These are phyloP conservation scores for Lanius ludovicianus DNA, from an alignment of 2,113 vertebrate species.

Conservation along the genomic window DNA sequence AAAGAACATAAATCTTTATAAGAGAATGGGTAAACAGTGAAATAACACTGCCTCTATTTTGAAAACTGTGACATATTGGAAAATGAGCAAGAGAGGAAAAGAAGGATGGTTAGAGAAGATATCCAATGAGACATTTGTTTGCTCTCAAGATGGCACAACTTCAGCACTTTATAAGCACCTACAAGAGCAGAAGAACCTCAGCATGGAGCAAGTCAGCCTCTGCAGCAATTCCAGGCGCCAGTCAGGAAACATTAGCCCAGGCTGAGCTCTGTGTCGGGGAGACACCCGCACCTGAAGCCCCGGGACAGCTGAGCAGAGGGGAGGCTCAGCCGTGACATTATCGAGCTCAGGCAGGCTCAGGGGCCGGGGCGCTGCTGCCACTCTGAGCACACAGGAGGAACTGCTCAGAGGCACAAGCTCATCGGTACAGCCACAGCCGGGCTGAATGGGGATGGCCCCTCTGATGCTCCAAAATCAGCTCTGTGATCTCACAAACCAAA, in stretches of 20 bases:
- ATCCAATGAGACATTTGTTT: not conserved
- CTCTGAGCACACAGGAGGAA: not conserved
- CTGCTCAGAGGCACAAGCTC: not conserved
- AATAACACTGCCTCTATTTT: not conserved
- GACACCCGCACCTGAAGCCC: too few species aligned
- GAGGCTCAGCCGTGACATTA: rapidly evolving
- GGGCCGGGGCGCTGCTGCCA: not conserved
- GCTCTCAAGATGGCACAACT: not conserved
- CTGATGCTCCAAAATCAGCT: not conserved
- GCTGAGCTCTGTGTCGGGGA: not conserved
- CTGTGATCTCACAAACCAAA: not conserved
- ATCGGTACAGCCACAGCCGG: not conserved
- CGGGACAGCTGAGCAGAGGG: not conserved
- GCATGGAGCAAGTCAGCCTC: rapidly evolving
- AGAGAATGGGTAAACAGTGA: not conserved
- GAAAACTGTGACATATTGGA: not conserved
- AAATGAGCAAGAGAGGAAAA: not conserved
- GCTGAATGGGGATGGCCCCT: not conserved
- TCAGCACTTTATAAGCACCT: not conserved
- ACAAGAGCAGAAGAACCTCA: not conserved
- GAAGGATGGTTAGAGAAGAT: not conserved
- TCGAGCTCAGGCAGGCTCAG: too few species aligned
- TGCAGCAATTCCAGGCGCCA: not conserved
- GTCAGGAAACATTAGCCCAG: not conserved
- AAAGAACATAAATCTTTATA: not conserved